Evolutionary conservation across 2,113 vertebrate species (phyloP), one percentile per base, ranked within the genome.

Genomic region (Odobenus rosmarus): DNA sequence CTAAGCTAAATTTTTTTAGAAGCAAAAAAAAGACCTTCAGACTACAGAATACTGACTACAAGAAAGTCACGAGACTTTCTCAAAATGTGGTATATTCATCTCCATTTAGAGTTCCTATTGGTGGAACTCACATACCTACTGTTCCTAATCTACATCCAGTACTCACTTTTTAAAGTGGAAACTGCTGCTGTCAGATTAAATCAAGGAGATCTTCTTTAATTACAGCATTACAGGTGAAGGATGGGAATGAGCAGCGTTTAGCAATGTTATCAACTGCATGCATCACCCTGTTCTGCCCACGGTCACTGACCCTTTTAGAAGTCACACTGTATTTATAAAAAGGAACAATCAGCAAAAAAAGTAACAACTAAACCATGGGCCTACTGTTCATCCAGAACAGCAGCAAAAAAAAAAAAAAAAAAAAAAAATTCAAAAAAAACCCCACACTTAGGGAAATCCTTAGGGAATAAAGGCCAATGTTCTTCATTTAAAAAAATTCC

Each of bases 161-260:
- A 89, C 82, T 97, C 92, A 93, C 49, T 97, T 97, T 95, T 95
- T 96, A 95, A 77, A 95, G 49, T 3, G 19, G 86, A 88, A 98
- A 98, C 74, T 90, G 64, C 42, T 85, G 95, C 96, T 95, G 95
- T 92, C 95, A 88, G 93, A 98, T 98, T 97, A 98, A 95, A 98
- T 91, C 94, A 96, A 93, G 80, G 82, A 97, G 96, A 87, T 96
- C 46, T 1, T 96, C 49, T 96, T 97, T 97, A 95, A 97, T 98
- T 98, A 97, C 33, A 98, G 92, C 69, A 92, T 76, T 86, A 55
- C 49, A 95, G 59, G 83, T 89, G 26, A 97, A 96, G 67, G 61
- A 69, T 67, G 67, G 16, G 21, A 93, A 96, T 24, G 39, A 77
- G 83, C 42, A 88, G 85, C 67, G 42, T 88, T 97, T 36, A 97